Conservation (phyloP, 2,113 vertebrate genomes). For the Nesoenas mayeri region DNA sequence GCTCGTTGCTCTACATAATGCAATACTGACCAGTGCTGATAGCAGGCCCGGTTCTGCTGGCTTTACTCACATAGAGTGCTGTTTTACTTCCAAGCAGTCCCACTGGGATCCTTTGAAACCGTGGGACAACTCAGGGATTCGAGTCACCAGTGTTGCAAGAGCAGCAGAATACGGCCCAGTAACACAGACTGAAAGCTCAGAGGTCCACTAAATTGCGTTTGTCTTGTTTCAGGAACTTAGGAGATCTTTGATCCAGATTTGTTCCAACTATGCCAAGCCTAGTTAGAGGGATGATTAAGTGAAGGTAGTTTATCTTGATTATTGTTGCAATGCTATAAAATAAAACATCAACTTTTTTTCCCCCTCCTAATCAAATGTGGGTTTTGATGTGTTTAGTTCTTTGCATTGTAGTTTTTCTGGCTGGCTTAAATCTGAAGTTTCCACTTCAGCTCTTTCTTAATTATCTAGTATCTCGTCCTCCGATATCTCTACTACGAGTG, state of each 20-base stretch:
- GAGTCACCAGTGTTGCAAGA: not conserved
- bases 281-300: not conserved
- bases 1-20: not conserved
- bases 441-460: not conserved
- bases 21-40: rapidly evolving
- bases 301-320: not conserved
- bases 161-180: not conserved
- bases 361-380: not conserved
- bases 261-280: not conserved
- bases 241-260: not conserved
- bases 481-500: not conserved
- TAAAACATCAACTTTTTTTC: not conserved
- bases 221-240: not conserved
- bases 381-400: not conserved
- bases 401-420: not conserved
- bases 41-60: not conserved
- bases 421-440: not conserved
- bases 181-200: rapidly evolving
- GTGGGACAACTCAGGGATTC: not conserved
- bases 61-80: rapidly evolving
- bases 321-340: not conserved
- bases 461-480: not conserved
- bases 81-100: not conserved
- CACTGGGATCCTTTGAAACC: not conserved
- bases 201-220: not conserved